A percentile compares a stretch with the other conserved stretches of the same genome.
Evolutionary conservation across 2,888 invertebrate genomes (phyloP).

Genomic region (Junonia oenone): DNA sequence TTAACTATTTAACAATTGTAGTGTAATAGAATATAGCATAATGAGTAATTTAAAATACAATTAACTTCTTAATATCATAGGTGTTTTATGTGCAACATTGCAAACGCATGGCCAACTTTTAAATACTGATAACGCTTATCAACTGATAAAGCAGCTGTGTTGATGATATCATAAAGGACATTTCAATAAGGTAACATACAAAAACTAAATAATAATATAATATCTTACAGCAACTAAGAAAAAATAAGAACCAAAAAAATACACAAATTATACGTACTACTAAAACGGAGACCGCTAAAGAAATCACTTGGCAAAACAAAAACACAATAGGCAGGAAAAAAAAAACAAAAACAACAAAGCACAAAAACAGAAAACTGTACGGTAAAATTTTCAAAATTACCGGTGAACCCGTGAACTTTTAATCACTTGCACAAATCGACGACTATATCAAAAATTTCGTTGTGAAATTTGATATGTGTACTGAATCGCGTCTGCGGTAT

Average conservation of each 20-base stretch:
- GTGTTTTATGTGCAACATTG: slow-evolving; percentile 48
- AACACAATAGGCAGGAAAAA: slow-evolving; percentile 58
- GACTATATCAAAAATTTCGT: slow-evolving; percentile 76
- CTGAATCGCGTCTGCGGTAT: slow-evolving; percentile 34
- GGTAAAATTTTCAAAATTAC: slow-evolving; percentile 44
- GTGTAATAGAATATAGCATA: background rate
- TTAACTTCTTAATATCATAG: slow-evolving; percentile 14
- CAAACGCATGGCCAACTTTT: slow-evolving; percentile 46
- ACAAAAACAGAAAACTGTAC: slow-evolving; percentile 37
- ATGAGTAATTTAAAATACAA: background rate
- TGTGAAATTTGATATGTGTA: slow-evolving; percentile 78
- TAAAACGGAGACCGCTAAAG: slow-evolving; percentile 52
- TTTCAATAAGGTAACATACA: slow-evolving; percentile 34
- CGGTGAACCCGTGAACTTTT: slow-evolving; percentile 57
- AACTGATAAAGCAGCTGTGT: slow-evolving; percentile 68
- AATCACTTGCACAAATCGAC: slow-evolving; percentile 69
- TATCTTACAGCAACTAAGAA: slow-evolving; percentile 30
- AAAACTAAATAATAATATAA: slow-evolving; percentile 32
- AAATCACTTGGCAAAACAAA: slow-evolving; percentile 58
- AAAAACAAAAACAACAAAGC: slow-evolving; percentile 34
- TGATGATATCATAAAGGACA: slow-evolving; percentile 54
- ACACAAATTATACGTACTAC: slow-evolving; percentile 52
- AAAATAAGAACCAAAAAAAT: slow-evolving; percentile 32
- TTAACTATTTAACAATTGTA: background rate
- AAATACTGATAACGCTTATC: slow-evolving; percentile 63